Evolutionary conservation across 1,140 invertebrate genomes (phyloP).

Genomic region (Gonatopus flavifemur): DNA sequence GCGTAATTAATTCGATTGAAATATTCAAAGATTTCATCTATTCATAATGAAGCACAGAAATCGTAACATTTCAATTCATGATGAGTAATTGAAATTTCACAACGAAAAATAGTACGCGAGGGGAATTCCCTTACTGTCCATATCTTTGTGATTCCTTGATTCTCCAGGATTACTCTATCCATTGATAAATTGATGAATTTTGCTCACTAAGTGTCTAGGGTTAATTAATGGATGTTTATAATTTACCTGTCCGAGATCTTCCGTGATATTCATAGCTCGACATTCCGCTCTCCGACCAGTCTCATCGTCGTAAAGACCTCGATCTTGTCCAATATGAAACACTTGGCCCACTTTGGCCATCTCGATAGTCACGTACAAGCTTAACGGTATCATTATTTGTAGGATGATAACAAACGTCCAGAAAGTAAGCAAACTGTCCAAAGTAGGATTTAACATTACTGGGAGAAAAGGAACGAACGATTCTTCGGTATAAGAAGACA

Average conservation of each 20-base stretch:
- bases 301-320: conserved; percentile 79
- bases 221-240: too few species aligned
- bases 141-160: too few species aligned
- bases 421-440: conserved; percentile 86
- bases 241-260: conserved; percentile 86
- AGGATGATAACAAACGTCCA: conserved; percentile 95
- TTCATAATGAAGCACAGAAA: too few species aligned
- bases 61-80: too few species aligned
- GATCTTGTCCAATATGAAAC: conserved; percentile 92
- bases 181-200: conserved; percentile 1
- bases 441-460: conserved; percentile 61
- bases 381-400: conserved; percentile 96
- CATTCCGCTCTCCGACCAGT: conserved; percentile 90
- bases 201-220: too few species aligned
- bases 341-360: conserved; percentile 95
- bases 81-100: too few species aligned
- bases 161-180: too few species aligned
- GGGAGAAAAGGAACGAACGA: conserved; percentile 66
- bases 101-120: too few species aligned
- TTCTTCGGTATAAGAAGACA: conserved; percentile 61
- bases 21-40: too few species aligned
- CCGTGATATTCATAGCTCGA: conserved; percentile 93
- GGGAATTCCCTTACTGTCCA: too few species aligned
- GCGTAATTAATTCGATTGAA: too few species aligned
- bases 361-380: conserved; percentile 95